Base-by-base conservation (phyloP, 2,888 invertebrate genomes). In the Chrysina gloriosa region DNA sequence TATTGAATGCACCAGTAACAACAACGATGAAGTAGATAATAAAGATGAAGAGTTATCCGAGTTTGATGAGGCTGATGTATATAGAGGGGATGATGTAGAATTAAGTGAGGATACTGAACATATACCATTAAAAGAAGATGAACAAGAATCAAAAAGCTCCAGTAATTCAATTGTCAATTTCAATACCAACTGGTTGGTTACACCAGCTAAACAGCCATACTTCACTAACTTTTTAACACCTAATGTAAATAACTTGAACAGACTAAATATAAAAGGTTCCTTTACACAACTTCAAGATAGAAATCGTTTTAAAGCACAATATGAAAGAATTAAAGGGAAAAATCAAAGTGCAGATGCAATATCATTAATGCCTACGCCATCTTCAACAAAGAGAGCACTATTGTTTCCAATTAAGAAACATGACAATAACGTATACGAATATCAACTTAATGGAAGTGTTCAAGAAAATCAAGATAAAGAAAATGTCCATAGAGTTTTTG, bases 171-270 rank as follows among this genome's bases (percentile, higher is more conserved):
- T 14, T n/a, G 5, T 16, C 5, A 11, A 5, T 7, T 5, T 52
- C 3, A 31, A 31, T 31, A 19, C 9, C 1, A 61, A 27, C 25
- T 27, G 42, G 58, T 61, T 61, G 16, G 29, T 39, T 16, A 61
- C 58, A 27, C 58, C 58, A 25, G 42, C 27, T 21, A 61, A 67
- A 61, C 6, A 31, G 2, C 1, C 25, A 31, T 4, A 27, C 14
- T 6, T 21, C n/a, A 42, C 27, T 42, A 42, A 25, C 29, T 67
- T 67, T 61, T 16, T 48, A 50, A 67, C 66, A n/a, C 66, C 66
- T 9, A 31, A 58, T 47, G 11, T 25, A 11, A 31, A 34, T 27
- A 47, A 48, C n/a, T 27, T 14, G 7, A 47, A 23, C 1, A 58
- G 48, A 14, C 9, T 6, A 16, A 19, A 58, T 25, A 50, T 61